A percentile compares a stretch with the other conserved stretches of the same genome.
Evolutionary conservation across 2,797 vertebrate genomes (phyloP).

Genomic region (Clarias pachynema): DNA sequence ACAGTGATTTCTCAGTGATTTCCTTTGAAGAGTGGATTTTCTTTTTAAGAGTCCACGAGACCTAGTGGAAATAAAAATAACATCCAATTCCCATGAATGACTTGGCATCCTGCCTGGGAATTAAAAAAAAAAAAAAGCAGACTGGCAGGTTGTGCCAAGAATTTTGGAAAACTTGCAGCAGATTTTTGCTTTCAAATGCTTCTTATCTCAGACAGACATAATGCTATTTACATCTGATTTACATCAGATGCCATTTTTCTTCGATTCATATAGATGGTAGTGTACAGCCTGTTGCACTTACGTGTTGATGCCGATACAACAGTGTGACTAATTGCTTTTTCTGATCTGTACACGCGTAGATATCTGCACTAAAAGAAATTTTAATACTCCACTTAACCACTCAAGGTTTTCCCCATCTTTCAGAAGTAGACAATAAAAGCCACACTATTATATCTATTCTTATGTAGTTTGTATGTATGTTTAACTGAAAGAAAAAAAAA

Average conservation of each 20-base stretch:
- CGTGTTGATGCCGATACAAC: neutral
- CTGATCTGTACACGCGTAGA: neutral
- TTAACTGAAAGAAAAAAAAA: too few species aligned
- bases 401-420: neutral
- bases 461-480: too few species aligned
- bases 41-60: neutral
- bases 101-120: neutral
- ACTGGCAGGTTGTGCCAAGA: neutral
- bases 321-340: conserved; percentile 1
- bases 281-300: neutral
- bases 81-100: neutral
- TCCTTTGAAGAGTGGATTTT: neutral
- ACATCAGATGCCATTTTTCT: neutral
- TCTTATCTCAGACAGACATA: too few species aligned
- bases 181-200: neutral
- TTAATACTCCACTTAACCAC: neutral
- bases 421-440: neutral
- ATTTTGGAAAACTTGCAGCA: neutral
- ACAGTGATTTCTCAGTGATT: neutral
- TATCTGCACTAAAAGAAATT: neutral
- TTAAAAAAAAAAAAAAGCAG: neutral
- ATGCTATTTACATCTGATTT: too few species aligned
- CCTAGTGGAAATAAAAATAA: neutral
- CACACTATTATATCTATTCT: neutral
- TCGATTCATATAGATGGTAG: neutral